Evolutionary conservation across 2,113 vertebrate genomes (phyloP).

Genomic region (Anas platyrhynchos): DNA sequence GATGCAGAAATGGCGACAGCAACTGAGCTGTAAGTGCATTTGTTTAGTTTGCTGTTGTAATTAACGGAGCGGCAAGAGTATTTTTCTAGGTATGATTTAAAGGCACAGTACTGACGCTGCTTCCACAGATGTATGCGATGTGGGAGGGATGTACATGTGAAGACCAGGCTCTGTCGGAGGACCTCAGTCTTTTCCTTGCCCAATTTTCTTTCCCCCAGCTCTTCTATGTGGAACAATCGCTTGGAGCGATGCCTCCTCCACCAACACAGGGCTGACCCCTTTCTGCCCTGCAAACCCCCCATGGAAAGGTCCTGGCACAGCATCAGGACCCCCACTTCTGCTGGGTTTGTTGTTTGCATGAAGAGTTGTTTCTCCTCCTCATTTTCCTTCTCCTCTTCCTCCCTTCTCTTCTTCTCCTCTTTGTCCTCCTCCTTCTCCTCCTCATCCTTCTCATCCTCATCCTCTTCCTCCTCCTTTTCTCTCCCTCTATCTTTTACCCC

Average conservation of each 20-base stretch:
- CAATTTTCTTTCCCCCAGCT: fast-evolving
- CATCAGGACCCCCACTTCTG: neutral
- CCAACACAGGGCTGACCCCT: fast-evolving
- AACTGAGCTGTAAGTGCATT: constrained; percentile 45
- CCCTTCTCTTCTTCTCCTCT: neutral
- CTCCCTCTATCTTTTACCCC: neutral
- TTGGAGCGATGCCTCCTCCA: fast-evolving
- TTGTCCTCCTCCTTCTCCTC: neutral
- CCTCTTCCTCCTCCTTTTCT: neutral
- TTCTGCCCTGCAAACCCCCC: neutral
- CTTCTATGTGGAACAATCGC: fast-evolving
- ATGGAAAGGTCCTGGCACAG: neutral
- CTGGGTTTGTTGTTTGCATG: neutral
- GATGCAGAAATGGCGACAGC: constrained; percentile 16
- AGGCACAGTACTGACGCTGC: neutral
- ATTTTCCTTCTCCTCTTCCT: neutral
- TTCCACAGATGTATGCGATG: neutral
- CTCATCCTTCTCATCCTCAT: too few species aligned
- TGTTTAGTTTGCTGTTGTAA: constrained; percentile 64
- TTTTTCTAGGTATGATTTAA: neutral
- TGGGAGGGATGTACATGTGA: fast-evolving
- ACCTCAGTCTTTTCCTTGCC: neutral
- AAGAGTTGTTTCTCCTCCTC: neutral
- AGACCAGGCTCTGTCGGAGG: neutral
- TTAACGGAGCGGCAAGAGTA: constrained; percentile 46